Base-by-base conservation (phyloP, 2,888 invertebrate genomes). In the Drosophila emarginata region DNA sequence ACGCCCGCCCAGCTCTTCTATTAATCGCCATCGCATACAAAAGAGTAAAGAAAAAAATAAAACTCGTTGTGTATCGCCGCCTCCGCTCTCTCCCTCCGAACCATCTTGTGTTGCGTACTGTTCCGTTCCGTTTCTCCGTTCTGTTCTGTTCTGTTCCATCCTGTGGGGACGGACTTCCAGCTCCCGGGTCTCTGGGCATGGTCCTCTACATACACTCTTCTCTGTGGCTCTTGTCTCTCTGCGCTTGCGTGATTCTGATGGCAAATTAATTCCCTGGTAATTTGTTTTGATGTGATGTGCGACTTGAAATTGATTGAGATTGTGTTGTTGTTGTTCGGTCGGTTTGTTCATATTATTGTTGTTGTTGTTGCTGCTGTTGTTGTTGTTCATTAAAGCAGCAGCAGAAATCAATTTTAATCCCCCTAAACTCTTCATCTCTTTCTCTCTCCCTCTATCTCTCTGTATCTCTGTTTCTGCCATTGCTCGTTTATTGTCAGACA, bases 251-350 rank as follows among this genome's bases (percentile, higher is more conserved):
- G 89, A 81, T 85, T 85, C 82, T 81, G 79, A 78, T 82, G 80
- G 79, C 85, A 88, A 90, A 89, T 90, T 90, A 90, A 90, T 90
- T 90, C 81, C 80, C 83, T 89, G 78, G 89, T 89, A 90, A 90
- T 90, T 89, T 90, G 87, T 89, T 89, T 87, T 89, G 88, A 89
- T 89, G 86, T 84, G 81, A 81, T 83, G 86, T 86, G 79, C 79
- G 80, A 88, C 85, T 86, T 80, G 80, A 86, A 86, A 88, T 86
- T 86, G 88, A 88, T 86, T 86, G 88, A 86, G 88, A 88, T 88
- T 86, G 87, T 81, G 88, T 78, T 85, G 78, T 68, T 77, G 76
- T 67, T 83, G 83, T 59, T 77, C 76, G 61, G 37, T 61, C n/a
- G 57, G 18, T 56, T 6, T 59, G 40, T 6, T 56, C 32, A 2